A percentile compares a stretch with the other conserved stretches of the same genome.
These are phyloP conservation scores for Zoanthus sansibaricus DNA, from an alignment of 92 coral and sea anemone species.

Conservation along the genomic window DNA sequence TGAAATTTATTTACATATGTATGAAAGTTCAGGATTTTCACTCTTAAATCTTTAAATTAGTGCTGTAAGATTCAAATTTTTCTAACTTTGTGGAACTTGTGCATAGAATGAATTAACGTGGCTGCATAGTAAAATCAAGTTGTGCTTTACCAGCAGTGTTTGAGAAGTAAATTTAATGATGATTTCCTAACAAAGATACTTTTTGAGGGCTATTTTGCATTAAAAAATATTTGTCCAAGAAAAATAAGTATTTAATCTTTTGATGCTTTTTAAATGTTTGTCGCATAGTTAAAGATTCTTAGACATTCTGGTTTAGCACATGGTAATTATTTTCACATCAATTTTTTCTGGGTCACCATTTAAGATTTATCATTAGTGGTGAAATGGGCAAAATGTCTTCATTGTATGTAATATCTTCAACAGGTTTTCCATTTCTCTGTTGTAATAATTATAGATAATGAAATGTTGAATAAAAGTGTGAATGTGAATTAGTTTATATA, in stretches of 20 bases:
- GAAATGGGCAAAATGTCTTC: constrained; percentile 44
- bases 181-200: constrained; percentile 6
- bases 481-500: background rate
- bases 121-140: background rate
- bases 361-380: constrained; percentile 40
- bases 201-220: constrained; percentile 45
- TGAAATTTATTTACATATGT: constrained; percentile 43
- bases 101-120: constrained; percentile 32
- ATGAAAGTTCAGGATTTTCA: constrained; percentile 44
- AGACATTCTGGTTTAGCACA: constrained; percentile 47
- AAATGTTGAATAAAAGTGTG: constrained; percentile 74
- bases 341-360: constrained; percentile 39
- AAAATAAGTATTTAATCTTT: constrained; percentile 45
- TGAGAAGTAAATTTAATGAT: background rate
- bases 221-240: constrained; percentile 34
- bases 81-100: constrained; percentile 34
- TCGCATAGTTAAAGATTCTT: background rate
- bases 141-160: constrained; percentile 44
- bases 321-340: constrained; percentile 34
- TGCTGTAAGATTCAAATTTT: constrained; percentile 16
- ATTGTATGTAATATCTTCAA: constrained; percentile 29
- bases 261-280: constrained; percentile 24
- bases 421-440: constrained; percentile 53
- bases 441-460: constrained; percentile 67
- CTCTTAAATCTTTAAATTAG: constrained; percentile 31